phyloP scores from a whole-genome alignment of 2,888 invertebrate species.

The Linnaemya tessellans region DNA sequence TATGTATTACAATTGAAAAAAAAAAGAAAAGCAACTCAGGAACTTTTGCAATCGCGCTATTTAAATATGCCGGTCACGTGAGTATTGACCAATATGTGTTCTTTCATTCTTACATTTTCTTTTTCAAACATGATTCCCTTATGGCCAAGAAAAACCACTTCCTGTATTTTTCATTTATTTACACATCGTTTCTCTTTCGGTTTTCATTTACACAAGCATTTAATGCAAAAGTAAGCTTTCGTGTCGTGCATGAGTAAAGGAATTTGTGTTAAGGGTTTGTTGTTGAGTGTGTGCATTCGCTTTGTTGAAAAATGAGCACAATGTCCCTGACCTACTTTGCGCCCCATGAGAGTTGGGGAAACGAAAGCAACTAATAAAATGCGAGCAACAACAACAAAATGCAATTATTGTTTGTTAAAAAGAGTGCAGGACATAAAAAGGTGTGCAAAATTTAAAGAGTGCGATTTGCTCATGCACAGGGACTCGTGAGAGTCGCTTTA shows the following conservation, averaged over 20 bases:
- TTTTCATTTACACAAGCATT: conserved; percentile 30
- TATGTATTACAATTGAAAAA: neutral
- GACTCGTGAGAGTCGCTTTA: neutral
- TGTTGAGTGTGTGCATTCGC: conserved; percentile 31
- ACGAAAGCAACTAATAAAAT: conserved; percentile 45
- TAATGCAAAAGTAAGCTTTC: conserved; percentile 46
- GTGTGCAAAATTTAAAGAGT: conserved; percentile 33
- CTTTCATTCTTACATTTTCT: neutral
- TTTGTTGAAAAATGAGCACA: conserved; percentile 79
- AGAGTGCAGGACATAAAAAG: conserved; percentile 40
- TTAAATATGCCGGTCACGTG: conserved; percentile 71
- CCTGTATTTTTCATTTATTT: conserved; percentile 16
- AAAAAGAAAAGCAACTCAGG: neutral
- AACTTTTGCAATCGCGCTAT: neutral
- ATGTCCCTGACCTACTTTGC: conserved; percentile 83
- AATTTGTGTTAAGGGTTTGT: conserved; percentile 54
- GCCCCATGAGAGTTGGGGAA: conserved; percentile 68
- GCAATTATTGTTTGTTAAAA: conserved; percentile 10
- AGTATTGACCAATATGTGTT: conserved; percentile 21
- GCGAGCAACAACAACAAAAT: conserved; percentile 1
- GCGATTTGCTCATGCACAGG: neutral
- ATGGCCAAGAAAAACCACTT: conserved; percentile 28
- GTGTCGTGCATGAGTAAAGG: conserved; percentile 1
- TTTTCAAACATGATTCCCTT: neutral
- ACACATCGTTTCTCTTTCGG: neutral